These are phyloP conservation scores for Siniperca scherzeri DNA, from an alignment of 2,797 vertebrate species.

Conservation along the genomic window DNA sequence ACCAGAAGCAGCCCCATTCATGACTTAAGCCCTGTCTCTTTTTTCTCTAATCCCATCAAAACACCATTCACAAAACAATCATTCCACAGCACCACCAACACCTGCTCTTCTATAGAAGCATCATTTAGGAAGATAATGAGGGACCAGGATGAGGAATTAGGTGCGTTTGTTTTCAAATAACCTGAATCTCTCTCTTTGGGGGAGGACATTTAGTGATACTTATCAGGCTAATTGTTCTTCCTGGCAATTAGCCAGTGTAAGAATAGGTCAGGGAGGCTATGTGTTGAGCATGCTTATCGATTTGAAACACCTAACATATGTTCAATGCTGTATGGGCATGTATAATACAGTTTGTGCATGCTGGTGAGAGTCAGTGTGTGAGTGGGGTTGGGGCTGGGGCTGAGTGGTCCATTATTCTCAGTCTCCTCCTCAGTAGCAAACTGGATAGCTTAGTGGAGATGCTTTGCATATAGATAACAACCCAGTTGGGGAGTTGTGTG, in stretches of 20 bases:
- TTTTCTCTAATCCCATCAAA: slow-evolving; percentile 77
- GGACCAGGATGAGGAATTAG: slow-evolving; percentile 76
- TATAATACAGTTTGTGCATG: slow-evolving; percentile 45
- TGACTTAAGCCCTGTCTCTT: slow-evolving; percentile 53
- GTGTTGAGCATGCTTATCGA: slow-evolving; percentile 69
- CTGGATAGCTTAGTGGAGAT: slow-evolving; percentile 51
- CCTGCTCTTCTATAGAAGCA: slow-evolving; percentile 68
- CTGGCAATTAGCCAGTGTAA: slow-evolving; percentile 71
- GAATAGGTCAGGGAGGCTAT: slow-evolving; percentile 52
- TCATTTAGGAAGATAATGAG: slow-evolving; percentile 77
- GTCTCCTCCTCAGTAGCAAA: slow-evolving; percentile 35
- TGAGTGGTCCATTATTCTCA: slow-evolving; percentile 46
- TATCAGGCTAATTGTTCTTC: slow-evolving; percentile 80
- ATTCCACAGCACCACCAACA: slow-evolving; percentile 50
- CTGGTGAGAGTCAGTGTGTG: slow-evolving; percentile 38
- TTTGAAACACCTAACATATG: slow-evolving; percentile 70
- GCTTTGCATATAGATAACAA: slow-evolving; percentile 70
- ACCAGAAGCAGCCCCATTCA: slow-evolving; percentile 60
- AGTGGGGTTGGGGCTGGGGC: slow-evolving; percentile 18
- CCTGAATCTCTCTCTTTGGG: slow-evolving; percentile 58
- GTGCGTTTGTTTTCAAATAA: slow-evolving; percentile 72
- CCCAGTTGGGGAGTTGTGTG: slow-evolving; percentile 16
- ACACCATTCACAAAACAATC: slow-evolving; percentile 72
- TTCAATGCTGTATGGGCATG: slow-evolving; percentile 48
- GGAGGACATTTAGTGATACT: slow-evolving; percentile 74